Conservation (phyloP, 1,140 invertebrate genomes). For the Ctenoplectra terminalis region DNA sequence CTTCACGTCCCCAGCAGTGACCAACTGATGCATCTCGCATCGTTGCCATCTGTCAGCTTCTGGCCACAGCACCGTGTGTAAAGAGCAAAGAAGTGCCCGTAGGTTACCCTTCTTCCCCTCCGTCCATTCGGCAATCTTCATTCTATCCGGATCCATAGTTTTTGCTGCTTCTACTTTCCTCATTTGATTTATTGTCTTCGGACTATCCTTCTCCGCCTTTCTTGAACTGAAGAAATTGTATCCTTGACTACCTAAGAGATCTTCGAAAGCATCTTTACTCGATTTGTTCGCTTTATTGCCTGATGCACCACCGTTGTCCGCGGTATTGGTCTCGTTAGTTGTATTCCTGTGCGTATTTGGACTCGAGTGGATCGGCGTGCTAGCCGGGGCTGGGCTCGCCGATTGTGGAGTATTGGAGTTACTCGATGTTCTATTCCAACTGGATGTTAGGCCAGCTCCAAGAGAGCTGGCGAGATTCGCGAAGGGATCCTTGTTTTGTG, state of each 20-base stretch:
- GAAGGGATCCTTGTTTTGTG: constrained; percentile 83
- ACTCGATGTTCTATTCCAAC: constrained; percentile 80
- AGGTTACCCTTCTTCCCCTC: constrained; percentile 99
- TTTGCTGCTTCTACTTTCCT: constrained; percentile 92
- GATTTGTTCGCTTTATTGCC: constrained; percentile 81
- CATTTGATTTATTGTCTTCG: constrained; percentile 96
- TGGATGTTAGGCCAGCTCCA: constrained; percentile 76
- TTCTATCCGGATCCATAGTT: constrained; percentile 95
- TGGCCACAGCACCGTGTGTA: constrained; percentile 97
- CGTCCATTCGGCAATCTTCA: constrained; percentile 92
- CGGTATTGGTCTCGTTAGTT: constrained; percentile 45
- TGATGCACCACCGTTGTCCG: constrained; percentile 1
- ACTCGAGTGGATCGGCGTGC: constrained; percentile 79
- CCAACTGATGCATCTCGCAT: constrained; percentile 96
- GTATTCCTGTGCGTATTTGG: constrained; percentile 75
- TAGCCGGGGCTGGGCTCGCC: constrained; percentile 76
- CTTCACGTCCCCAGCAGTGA: constrained; percentile 96
- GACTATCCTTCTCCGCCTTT: constrained; percentile 89
- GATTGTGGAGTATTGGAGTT: constrained; percentile 80
- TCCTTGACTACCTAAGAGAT: constrained; percentile 94
- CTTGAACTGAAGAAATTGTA: constrained; percentile 88
- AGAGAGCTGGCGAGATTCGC: constrained; percentile 82
- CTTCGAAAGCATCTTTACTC: constrained; percentile 92
- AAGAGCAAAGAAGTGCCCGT: constrained; percentile 95
- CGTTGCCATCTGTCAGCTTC: constrained; percentile 94